Evolutionary conservation across 2,113 vertebrate species (phyloP).

Genomic region (Calcarius ornatus): DNA sequence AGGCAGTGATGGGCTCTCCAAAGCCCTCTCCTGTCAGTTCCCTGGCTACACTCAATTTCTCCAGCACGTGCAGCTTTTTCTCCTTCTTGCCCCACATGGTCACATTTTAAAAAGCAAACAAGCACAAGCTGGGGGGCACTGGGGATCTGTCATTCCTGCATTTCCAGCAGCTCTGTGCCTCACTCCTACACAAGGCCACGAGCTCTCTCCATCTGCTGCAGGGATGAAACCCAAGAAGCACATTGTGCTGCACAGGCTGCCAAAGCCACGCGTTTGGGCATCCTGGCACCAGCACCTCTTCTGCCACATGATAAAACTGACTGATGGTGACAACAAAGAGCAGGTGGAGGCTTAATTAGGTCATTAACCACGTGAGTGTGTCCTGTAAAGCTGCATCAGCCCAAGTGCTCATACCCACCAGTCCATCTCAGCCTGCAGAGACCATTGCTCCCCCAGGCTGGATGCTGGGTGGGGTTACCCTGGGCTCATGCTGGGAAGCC

Average conservation of each 20-base stretch:
- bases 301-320: constrained; percentile 3
- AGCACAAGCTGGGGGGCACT: background rate
- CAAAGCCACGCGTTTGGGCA: background rate
- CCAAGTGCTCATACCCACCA: background rate
- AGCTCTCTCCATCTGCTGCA: background rate
- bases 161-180: background rate
- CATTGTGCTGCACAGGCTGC: background rate
- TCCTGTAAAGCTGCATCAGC: background rate
- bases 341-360: constrained; percentile 55
- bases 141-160: background rate
- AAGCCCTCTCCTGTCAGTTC: background rate
- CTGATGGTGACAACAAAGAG: constrained; percentile 11
- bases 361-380: background rate
- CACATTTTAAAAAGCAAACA: background rate
- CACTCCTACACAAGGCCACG: background rate
- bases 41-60: background rate
- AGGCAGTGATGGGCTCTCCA: background rate
- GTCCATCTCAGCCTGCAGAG: background rate
- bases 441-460: background rate
- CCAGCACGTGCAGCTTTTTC: background rate
- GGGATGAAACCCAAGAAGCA: constrained; percentile 37
- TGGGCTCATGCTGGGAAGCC: background rate
- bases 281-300: background rate
- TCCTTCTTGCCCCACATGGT: background rate
- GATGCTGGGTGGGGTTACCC: background rate